Base-by-base conservation (phyloP, 2,113 vertebrate species). In the Pluvialis apricaria region DNA sequence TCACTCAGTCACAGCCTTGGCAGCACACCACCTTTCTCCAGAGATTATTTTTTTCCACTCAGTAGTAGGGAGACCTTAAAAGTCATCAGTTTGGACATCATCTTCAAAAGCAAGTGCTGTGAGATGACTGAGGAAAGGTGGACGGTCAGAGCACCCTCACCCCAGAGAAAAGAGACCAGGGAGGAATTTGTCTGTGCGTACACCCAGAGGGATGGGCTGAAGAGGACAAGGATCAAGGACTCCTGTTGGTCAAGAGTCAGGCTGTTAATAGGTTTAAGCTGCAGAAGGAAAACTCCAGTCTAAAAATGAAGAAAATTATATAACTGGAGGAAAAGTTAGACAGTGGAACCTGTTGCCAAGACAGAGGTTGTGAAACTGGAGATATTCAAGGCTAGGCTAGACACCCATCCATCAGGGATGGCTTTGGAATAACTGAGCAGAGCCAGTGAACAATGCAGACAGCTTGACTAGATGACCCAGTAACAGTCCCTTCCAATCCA, bases 311-410 rank as follows among this genome's bases (percentile, higher is more conserved):
- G 83, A 95, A 78, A 94, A 83, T 87, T 96, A 86, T 97, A 92
- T 81, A 97, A 97, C 76, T 97, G 92, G 95, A 96, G 96, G 97
- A 95, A 96, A 97, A 97, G 98, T 96, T 94, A 96, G 95, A 96
- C 96, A 76, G 89, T 87, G 42, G 94, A 88, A 82, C 82, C 49
- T 79, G 80, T 86, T 97, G 97, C 96, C 96, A 96, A 96, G 95
- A 93, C 66, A 95, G 91, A 93, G 88, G 90, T 97, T 97, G 93
- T 97, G 96, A 97, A 98, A 96, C 64, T 97, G 94, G 93, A 96
- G 86, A 58, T 89, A 90, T 72, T 94, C 57, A 49, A 93, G 92
- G 88, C 96, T 94, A 72, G 91, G 90, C 95, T 97, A 94, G 96
- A 92, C 96, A 86, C 36, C 92, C 83, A 34, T 85, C 96, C 93